These are phyloP conservation scores for Corythornis vintsioides DNA, from an alignment of 2,113 vertebrate species.

Conservation along the genomic window DNA sequence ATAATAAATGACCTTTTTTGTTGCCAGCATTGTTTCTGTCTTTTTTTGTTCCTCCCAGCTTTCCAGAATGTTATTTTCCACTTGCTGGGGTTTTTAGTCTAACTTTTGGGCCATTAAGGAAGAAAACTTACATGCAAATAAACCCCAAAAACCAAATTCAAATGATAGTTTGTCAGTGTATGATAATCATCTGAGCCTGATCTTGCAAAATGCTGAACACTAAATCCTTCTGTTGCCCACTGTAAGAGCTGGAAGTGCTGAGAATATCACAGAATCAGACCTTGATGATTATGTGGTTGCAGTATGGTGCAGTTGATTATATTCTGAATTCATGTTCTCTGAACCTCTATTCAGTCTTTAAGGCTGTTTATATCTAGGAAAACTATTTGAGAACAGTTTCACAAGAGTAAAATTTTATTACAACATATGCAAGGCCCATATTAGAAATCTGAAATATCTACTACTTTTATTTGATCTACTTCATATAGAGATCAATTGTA, in stretches of 20 bases:
- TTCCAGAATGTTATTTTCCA: background rate
- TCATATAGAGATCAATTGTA: background rate
- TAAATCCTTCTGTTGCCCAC: background rate
- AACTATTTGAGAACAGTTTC: background rate
- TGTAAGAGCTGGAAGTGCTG: background rate
- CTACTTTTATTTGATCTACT: background rate
- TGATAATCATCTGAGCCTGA: background rate
- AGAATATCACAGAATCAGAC: background rate
- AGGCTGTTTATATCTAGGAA: background rate
- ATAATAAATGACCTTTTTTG: background rate
- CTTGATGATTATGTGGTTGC: background rate
- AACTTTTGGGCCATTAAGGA: background rate
- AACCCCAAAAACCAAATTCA: background rate
- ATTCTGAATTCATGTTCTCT: conserved; percentile 2
- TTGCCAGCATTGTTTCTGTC: background rate
- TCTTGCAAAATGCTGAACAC: background rate
- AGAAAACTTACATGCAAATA: background rate
- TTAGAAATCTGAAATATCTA: background rate
- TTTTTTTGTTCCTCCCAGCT: background rate
- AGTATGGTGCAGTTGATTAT: background rate
- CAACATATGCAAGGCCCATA: background rate
- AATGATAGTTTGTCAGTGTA: background rate
- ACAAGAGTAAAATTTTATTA: background rate
- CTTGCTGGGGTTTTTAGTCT: background rate
- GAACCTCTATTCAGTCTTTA: background rate